Evolutionary conservation across 2,888 invertebrate genomes (phyloP).

Genomic region (Orchesellides sinensis): DNA sequence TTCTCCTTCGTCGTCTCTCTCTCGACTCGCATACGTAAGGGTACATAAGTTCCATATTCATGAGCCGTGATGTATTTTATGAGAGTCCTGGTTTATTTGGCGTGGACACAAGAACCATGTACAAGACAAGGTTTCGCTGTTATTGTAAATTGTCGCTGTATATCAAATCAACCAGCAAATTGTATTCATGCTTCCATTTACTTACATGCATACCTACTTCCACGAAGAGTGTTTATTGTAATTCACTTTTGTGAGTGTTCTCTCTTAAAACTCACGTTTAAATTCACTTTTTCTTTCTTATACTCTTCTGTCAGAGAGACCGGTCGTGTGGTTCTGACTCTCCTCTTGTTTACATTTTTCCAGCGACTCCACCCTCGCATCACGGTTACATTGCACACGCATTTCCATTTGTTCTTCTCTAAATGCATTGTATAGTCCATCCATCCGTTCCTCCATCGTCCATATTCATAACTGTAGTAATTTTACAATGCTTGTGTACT

Average conservation of each 20-base stretch:
- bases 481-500: constrained; percentile 1
- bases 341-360: constrained; percentile 40
- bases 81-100: neutral
- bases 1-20: neutral
- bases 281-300: too few relatives aligned
- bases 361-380: constrained; percentile 46
- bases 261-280: constrained; percentile 2
- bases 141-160: constrained; percentile 18
- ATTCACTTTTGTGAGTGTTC: too few relatives aligned
- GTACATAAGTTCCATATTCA: constrained; percentile 42
- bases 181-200: constrained; percentile 22
- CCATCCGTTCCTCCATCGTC: constrained; percentile 9
- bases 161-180: constrained; percentile 56
- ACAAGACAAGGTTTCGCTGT: neutral
- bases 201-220: neutral
- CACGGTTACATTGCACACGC: neutral
- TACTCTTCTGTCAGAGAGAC: too few relatives aligned
- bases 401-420: too few relatives aligned
- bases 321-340: neutral
- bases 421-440: neutral
- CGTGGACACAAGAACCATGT: constrained; percentile 3
- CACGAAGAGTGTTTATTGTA: too few relatives aligned
- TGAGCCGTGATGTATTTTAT: constrained; percentile 1
- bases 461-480: constrained; percentile 6
- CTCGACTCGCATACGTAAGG: too few relatives aligned